phyloP scores from a whole-genome alignment of 2,888 invertebrate species.

The Scaptomyza polygonia region DNA sequence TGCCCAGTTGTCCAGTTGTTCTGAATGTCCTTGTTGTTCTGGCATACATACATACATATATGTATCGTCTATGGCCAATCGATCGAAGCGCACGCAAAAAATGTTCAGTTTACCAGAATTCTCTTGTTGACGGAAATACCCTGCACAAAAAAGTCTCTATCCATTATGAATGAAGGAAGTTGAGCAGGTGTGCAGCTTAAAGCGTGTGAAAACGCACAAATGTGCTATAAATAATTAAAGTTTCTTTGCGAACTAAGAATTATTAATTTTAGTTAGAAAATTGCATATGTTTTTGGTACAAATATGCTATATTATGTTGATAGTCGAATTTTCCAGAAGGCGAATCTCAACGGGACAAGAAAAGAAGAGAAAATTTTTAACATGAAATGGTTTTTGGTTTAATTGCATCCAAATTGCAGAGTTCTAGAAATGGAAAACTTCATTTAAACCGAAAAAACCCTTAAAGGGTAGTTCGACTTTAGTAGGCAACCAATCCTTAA shows the following conservation, averaged over 20 bases:
- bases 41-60: conserved; percentile 4
- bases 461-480: no score
- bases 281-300: background rate
- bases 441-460: no score
- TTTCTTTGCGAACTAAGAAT: background rate
- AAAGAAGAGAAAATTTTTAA: no score
- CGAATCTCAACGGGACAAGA: no score
- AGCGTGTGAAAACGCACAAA: background rate
- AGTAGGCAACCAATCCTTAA: no score
- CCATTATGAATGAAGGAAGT: background rate
- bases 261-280: background rate
- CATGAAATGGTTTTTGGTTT: no score
- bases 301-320: no score
- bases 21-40: conserved; percentile 16
- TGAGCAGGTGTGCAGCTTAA: no score
- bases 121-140: background rate
- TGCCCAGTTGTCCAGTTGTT: conserved; percentile 4
- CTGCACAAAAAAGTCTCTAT: background rate
- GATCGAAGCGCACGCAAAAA: conserved; percentile 50
- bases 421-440: no score
- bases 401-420: no score
- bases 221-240: background rate
- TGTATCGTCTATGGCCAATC: conserved; percentile 24
- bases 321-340: no score
- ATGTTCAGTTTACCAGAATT: conserved; percentile 18